phyloP scores from a whole-genome alignment of 1,140 invertebrate genomes.

The Lepidurus couesii region DNA sequence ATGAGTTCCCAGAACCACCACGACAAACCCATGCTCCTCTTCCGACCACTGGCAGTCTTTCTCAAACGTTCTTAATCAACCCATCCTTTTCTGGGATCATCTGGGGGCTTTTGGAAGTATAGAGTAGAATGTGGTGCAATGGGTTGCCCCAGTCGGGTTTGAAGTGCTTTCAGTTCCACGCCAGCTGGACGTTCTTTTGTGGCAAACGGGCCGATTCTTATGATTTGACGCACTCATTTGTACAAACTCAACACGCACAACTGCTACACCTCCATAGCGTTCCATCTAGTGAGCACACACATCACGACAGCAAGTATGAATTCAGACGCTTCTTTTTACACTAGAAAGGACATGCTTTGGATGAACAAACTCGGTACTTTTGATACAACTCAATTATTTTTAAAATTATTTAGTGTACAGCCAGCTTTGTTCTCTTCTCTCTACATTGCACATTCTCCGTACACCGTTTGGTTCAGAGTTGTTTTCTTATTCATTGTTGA shows the following conservation, averaged over 20 bases:
- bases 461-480: no score
- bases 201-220: neutral
- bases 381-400: no score
- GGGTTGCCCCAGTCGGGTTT: neutral
- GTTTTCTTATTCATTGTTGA: no score
- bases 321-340: no score
- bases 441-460: no score
- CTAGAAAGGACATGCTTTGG: no score
- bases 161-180: neutral
- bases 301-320: neutral
- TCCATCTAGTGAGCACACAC: neutral
- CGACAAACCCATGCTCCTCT: neutral
- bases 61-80: neutral
- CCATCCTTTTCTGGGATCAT: neutral
- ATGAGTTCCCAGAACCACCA: neutral
- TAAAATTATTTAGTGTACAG: no score
- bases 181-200: neutral
- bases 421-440: no score
- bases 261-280: neutral
- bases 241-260: neutral
- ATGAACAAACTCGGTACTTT: no score
- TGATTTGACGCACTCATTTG: neutral
- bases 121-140: neutral
- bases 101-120: no score
- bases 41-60: neutral